Conservation (phyloP, 2,113 vertebrate genomes). For the Elaphurus davidianus region DNA sequence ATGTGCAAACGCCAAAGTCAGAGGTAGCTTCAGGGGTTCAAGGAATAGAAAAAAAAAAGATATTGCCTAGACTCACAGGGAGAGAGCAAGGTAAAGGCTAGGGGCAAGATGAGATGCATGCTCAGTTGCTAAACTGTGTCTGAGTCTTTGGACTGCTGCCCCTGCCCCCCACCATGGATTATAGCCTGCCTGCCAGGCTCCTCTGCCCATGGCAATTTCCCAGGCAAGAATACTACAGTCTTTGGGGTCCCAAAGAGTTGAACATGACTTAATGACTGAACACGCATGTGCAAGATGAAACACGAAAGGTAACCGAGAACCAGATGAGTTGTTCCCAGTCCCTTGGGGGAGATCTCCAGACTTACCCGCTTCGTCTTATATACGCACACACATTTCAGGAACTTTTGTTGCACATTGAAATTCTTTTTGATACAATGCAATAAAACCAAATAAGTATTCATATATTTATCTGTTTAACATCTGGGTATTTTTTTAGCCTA, state of each 20-base stretch:
- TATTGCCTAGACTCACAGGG: background rate
- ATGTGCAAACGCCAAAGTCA: background rate
- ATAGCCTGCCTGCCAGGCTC: background rate
- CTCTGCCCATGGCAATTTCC: background rate
- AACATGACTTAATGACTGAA: background rate
- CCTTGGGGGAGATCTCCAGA: background rate
- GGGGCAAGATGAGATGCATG: background rate
- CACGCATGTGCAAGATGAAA: rapidly evolving
- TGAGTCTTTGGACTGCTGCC: background rate
- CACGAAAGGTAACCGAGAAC: background rate
- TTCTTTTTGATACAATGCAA: background rate
- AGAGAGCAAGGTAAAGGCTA: background rate
- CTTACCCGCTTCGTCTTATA: background rate
- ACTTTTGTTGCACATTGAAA: background rate
- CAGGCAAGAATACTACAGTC: background rate
- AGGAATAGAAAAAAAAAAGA: background rate
- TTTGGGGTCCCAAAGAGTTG: background rate
- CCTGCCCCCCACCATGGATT: background rate
- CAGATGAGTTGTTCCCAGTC: background rate
- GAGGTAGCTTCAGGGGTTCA: background rate
- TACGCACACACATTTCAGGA: background rate
- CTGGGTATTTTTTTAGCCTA: background rate
- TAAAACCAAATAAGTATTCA: background rate
- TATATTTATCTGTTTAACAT: background rate
- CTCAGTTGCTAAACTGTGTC: background rate